Percentiles rank a stretch among this genome's conserved stretches.
Evolutionary conservation across 1,140 invertebrate genomes (phyloP).

Genomic region (Drosophila azteca): DNA sequence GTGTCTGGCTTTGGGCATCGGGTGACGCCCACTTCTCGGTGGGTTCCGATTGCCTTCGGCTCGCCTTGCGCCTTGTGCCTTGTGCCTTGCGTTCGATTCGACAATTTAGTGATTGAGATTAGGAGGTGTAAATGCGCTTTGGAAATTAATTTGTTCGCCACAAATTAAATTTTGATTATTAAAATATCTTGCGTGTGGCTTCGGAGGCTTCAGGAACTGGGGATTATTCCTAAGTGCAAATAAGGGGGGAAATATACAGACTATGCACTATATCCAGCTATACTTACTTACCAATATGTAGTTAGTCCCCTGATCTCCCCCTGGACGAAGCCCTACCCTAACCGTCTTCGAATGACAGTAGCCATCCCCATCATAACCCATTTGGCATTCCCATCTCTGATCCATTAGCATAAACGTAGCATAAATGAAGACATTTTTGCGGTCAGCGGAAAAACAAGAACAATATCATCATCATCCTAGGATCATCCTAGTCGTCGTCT

Average conservation of each 20-base stretch:
- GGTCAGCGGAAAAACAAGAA: constrained; percentile 40
- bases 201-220: constrained; percentile 35
- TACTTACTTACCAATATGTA: too few relatives aligned
- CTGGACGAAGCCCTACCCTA: background rate
- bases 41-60: constrained; percentile 34
- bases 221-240: constrained; percentile 8
- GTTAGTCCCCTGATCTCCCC: too few relatives aligned
- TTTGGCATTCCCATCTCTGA: constrained; percentile 52
- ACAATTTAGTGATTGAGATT: constrained; percentile 81
- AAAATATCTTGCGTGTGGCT: constrained; percentile 74
- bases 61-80: constrained; percentile 31
- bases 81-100: constrained; percentile 49
- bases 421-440: constrained; percentile 77
- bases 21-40: constrained; percentile 62
- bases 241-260: constrained; percentile 2
- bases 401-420: constrained; percentile 75
- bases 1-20: constrained; percentile 33
- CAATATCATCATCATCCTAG: constrained; percentile 29
- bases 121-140: constrained; percentile 79
- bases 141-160: constrained; percentile 79
- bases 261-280: too few relatives aligned
- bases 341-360: constrained; percentile 4
- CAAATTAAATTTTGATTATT: constrained; percentile 83
- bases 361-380: constrained; percentile 21
- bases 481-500: constrained; percentile 32